Evolutionary conservation across 2,888 invertebrate species (phyloP), one percentile per base, ranked within the genome.

Genomic region (Pristionchus exspectatus): DNA sequence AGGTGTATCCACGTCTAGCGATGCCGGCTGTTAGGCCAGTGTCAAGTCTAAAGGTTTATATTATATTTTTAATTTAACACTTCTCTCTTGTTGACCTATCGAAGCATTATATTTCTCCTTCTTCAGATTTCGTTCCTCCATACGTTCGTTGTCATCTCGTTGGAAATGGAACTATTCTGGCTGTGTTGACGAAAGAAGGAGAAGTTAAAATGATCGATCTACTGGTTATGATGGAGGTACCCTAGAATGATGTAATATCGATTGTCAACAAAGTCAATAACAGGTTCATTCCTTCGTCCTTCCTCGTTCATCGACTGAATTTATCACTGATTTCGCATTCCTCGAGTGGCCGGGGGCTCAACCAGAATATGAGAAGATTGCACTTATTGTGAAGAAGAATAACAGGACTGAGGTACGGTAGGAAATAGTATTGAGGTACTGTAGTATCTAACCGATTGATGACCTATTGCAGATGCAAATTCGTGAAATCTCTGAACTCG

Each of bases 301-400:
- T 85, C 85, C 85, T n/a, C 63, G 59, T 30, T 63, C 59, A 16
- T 33, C 59, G 2, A 18, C 59, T 63, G 85, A 85, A 63, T 44
- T 24, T 3, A 63, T 85, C 33, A 56, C 38, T 59, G 85, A 85
- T 33, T 85, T 85, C 27, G 63, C 63, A 12, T 85, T 85, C 21
- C 30, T 85, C 38, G 85, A 85, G 18, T 83, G 83, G 83, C 83
- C 83, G 16, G 83, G 54, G 24, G 54, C 50, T 24, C 9, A 30
- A 3, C 10, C 83, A n/a, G 54, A 44, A 24, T 83, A 83, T n/a
- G 59, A 44, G 21, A 56, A 59, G 63, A 63, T 85, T 18, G 85
- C 85, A 14, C 33, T 85, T 24, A 59, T 85, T 12, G 33, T 85
- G 3, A 24, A 85, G 85, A 85, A 85, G 63, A 38, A n/a, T 7